Conservation (phyloP, 64 coral and sea anemone species). For the Anthopleura sola region DNA sequence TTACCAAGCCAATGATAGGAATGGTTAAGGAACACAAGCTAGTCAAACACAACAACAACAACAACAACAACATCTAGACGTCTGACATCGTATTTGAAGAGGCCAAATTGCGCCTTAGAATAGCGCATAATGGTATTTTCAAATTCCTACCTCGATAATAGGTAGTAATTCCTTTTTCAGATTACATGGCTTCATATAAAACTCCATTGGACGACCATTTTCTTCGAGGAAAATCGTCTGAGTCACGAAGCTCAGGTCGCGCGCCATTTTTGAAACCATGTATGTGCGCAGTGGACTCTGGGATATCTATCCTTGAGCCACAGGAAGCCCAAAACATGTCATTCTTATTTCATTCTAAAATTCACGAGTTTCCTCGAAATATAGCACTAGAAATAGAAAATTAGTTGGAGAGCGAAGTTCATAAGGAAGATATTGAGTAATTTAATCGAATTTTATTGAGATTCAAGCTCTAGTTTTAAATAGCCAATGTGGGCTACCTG, state of each 20-base stretch:
- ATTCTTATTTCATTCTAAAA: background rate
- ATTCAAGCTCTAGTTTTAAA: too few species aligned
- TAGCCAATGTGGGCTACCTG: too few species aligned
- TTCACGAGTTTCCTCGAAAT: background rate
- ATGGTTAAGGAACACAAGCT: too few species aligned
- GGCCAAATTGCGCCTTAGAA: background rate
- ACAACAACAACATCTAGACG: background rate
- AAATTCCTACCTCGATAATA: conserved; percentile 13
- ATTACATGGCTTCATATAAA: background rate
- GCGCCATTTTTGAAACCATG: conserved; percentile 21
- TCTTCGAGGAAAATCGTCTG: background rate
- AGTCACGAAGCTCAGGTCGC: background rate
- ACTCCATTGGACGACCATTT: conserved; percentile 15
- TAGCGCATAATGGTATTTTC: background rate
- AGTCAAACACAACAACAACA: too few species aligned
- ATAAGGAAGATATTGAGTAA: too few species aligned
- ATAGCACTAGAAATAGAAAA: too few species aligned
- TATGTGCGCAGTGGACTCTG: background rate
- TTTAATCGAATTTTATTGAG: too few species aligned
- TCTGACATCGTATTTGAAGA: background rate
- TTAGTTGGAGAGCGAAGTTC: too few species aligned
- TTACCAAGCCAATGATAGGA: too few species aligned
- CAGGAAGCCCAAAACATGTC: background rate
- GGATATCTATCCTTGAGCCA: background rate
- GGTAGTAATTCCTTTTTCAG: background rate